Evolutionary conservation across 1,140 invertebrate species (phyloP).

Genomic region (Papilio polyxenes): DNA sequence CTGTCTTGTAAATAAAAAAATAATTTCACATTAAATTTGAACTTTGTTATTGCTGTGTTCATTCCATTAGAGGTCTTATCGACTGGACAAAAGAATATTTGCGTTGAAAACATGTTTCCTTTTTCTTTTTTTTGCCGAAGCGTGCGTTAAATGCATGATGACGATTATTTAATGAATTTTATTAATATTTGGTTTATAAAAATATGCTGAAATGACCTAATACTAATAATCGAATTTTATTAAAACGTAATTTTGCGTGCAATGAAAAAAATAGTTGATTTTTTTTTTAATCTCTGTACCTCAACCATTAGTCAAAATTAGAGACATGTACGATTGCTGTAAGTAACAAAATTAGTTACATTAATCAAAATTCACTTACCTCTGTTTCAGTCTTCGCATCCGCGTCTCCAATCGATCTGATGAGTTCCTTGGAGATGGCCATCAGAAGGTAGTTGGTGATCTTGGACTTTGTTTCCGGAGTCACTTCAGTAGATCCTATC

Average conservation of each 20-base stretch:
- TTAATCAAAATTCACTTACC: slow-evolving; percentile 59
- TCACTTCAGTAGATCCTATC: slow-evolving; percentile 63
- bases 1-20: no score
- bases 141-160: not conserved
- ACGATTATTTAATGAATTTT: not conserved
- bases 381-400: slow-evolving; percentile 78
- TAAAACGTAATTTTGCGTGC: not conserved
- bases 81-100: no score
- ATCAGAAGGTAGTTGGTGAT: slow-evolving; percentile 78
- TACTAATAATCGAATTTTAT: not conserved
- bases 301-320: slow-evolving; percentile 59
- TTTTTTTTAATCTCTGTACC: slow-evolving; percentile 38
- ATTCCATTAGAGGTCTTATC: no score
- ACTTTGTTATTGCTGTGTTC: no score
- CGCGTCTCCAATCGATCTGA: slow-evolving; percentile 76
- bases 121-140: not conserved
- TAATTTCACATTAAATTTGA: no score
- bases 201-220: not conserved
- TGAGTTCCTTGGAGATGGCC: slow-evolving; percentile 77
- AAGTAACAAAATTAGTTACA: slow-evolving; percentile 68
- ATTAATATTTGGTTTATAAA: not conserved
- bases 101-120: not conserved
- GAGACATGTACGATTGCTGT: slow-evolving; percentile 55
- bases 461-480: slow-evolving; percentile 72
- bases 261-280: not conserved